phyloP scores from a whole-genome alignment of 1,140 invertebrate genomes.

The Araneus ventricosus region DNA sequence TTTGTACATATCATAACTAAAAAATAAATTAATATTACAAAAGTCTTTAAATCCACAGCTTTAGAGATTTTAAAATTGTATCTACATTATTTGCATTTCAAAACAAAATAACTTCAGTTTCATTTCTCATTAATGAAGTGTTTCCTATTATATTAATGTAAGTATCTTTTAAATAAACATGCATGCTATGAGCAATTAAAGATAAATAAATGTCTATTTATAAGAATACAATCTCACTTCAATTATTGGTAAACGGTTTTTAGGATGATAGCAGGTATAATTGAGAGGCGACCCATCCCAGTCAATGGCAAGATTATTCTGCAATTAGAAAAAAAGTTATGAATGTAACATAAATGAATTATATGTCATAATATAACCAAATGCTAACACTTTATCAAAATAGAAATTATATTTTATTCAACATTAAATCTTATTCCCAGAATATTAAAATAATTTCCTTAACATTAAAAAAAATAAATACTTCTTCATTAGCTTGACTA shows the following conservation, averaged over 20 bases:
- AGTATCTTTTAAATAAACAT: too few species aligned
- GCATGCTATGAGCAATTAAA: neutral
- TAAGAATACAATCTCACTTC: slow-evolving; percentile 39
- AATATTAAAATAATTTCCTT: neutral
- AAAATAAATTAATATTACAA: too few species aligned
- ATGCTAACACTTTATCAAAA: neutral
- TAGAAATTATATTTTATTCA: neutral
- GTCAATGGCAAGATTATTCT: slow-evolving; percentile 86
- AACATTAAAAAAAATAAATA: too few species aligned
- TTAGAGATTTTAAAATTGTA: too few species aligned
- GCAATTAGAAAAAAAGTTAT: neutral
- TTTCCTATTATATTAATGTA: too few species aligned
- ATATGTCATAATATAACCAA: slow-evolving; percentile 5
- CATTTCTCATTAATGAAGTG: too few species aligned
- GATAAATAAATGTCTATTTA: neutral
- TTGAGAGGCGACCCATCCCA: slow-evolving; percentile 85
- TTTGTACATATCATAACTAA: too few species aligned
- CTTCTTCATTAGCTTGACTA: too few species aligned
- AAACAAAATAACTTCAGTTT: too few species aligned
- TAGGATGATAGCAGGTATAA: slow-evolving; percentile 85
- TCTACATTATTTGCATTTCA: too few species aligned
- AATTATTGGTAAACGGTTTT: slow-evolving; percentile 80
- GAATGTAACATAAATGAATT: neutral
- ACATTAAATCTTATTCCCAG: neutral
- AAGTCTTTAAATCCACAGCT: too few species aligned